These are phyloP conservation scores for Agrochola lychnidis DNA, from an alignment of 2,888 invertebrate species.

Conservation along the genomic window DNA sequence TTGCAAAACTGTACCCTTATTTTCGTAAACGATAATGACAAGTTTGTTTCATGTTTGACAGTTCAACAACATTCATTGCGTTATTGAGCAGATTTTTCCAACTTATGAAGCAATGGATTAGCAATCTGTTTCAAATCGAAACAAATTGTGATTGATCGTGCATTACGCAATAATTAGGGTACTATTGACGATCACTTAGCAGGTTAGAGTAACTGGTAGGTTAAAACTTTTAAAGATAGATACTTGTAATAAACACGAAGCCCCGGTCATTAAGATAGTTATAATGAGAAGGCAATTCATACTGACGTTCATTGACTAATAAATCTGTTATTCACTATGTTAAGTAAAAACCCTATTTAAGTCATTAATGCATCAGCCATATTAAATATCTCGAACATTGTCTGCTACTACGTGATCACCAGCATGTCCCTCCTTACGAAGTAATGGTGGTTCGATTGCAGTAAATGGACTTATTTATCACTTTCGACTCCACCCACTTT, in stretches of 20 bases:
- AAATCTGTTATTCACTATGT: background rate
- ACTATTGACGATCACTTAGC: background rate
- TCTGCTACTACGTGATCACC: background rate
- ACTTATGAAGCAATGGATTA: no score
- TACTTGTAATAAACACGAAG: background rate
- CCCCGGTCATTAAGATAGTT: no score
- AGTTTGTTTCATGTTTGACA: no score
- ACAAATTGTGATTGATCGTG: no score
- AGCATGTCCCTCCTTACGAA: background rate
- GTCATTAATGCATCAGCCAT: background rate
- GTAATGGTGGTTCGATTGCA: background rate
- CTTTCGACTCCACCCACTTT: no score
- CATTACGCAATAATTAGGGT: no score
- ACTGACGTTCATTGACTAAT: background rate
- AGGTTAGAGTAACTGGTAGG: background rate
- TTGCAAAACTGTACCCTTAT: background rate
- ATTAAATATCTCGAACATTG: background rate
- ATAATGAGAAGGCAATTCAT: background rate
- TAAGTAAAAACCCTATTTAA: background rate
- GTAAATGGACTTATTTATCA: no score
- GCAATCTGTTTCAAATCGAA: no score
- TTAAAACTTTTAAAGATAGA: background rate
- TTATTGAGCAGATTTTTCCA: no score
- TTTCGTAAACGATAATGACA: no score
- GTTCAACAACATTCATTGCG: no score